These are phyloP conservation scores for Scaptomyza caliginosa DNA, from an alignment of 2,888 invertebrate genomes.

Conservation along the genomic window DNA sequence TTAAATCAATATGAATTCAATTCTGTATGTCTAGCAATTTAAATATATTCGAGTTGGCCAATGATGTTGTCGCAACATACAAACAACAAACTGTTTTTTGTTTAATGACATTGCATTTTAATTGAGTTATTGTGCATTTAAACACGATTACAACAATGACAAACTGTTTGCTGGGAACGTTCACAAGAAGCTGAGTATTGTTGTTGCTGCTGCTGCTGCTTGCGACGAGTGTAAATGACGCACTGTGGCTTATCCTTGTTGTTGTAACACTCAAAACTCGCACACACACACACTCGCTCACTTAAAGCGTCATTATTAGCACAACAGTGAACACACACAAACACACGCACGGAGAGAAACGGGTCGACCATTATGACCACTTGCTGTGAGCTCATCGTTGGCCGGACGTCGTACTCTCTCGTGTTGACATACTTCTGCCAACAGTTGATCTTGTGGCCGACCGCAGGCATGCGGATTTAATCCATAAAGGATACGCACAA, in stretches of 20 bases:
- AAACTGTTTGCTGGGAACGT: conserved; percentile 3
- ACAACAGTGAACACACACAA: conserved; percentile 48
- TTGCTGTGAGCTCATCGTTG: conserved; percentile 64
- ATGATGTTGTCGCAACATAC: conserved; percentile 5
- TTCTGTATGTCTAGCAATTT: not conserved
- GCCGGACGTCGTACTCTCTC: conserved; percentile 51
- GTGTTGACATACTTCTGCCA: conserved; percentile 81
- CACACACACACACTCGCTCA: conserved; percentile 25
- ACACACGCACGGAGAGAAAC: conserved; percentile 3
- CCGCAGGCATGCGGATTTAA: conserved; percentile 80
- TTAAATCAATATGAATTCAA: not conserved
- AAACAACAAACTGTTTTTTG: conserved; percentile 54
- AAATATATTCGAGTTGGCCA: not conserved
- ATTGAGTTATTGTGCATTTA: conserved; percentile 61
- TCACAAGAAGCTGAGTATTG: not conserved
- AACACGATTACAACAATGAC: conserved; percentile 28
- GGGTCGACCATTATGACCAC: conserved; percentile 75
- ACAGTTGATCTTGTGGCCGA: conserved; percentile 79
- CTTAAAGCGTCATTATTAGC: conserved; percentile 77
- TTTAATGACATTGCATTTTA: conserved; percentile 63
- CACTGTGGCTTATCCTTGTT: conserved; percentile 57
- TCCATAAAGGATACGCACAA: conserved; percentile 80
- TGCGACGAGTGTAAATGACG: conserved; percentile 41
- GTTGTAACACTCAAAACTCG: conserved; percentile 54
- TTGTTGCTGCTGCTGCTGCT: conserved; percentile 4